Evolutionary conservation across 1,140 invertebrate genomes (phyloP), one percentile per base, ranked within the genome.

Genomic region (Drosophila mayri): DNA sequence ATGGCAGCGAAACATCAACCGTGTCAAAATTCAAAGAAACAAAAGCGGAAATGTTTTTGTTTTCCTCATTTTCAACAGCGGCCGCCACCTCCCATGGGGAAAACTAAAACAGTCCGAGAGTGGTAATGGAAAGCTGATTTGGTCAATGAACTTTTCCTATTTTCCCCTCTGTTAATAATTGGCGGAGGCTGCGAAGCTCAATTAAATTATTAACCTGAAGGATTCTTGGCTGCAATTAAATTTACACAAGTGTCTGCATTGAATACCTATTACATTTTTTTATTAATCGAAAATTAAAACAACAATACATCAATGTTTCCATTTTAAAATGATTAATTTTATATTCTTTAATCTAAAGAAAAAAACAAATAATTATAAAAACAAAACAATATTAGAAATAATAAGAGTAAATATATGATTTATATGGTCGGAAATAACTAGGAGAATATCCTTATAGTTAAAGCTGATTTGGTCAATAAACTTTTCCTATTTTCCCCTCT

Each of bases 11-110:
- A 59, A 76, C 76, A 66, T 70, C 76, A 62, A 74, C 66, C 84
- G 72, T 87, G 84, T 87, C 73, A 80, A 88, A 84, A 87, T 87
- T 87, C 84, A 88, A 84, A 87, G 84, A 88, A 87, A 88, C 84
- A 88, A 87, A 87, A 87, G 84, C 84, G 84, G 84, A 87, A 88
- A 87, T 88, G 84, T 90, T 87, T 65, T 88, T 83, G 84, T 73
- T 87, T 88, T 84, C 76, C 68, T 84, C 77, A 88, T 88, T 87
- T 87, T 87, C 83, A 88, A 79, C 84, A 64, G 76, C 81, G 37
- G 70, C 54, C 74, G 18, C 49, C 50, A 32, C 35, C 52, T 38
- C 52, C 59, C 66, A 80, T 63, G 60, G 46, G 44, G 76, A 76
- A 76, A 87, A 80, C 79, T 77, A 83, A 87, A 87, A 74, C 72